Percentiles rank a stretch among this genome's conserved stretches.
phyloP scores from a whole-genome alignment of 64 coral and sea anemone genomes.

The Stylophora pistillata region DNA sequence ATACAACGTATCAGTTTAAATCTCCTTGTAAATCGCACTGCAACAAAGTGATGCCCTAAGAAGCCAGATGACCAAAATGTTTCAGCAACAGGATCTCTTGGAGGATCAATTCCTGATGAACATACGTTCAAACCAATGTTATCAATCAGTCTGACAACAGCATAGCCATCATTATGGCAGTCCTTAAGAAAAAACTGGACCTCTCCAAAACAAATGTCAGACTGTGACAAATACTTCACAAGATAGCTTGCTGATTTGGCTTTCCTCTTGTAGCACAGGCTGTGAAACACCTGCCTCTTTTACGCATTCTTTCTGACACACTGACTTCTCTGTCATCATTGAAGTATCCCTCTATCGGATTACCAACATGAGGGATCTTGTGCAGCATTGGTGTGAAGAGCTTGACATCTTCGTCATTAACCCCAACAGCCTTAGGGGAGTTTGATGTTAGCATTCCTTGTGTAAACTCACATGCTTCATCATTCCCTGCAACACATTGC shows the following conservation, averaged over 20 bases:
- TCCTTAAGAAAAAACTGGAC: slow-evolving; percentile 45
- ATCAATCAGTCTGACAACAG: slow-evolving; percentile 28
- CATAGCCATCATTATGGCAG: slow-evolving; percentile 48
- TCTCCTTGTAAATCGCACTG: slow-evolving; percentile 16
- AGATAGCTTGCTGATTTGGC: slow-evolving; percentile 48
- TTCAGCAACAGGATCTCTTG: too few species aligned
- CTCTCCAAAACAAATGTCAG: slow-evolving; percentile 34
- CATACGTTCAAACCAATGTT: slow-evolving; percentile 17
- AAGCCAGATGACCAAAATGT: too few species aligned
- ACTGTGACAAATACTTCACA: slow-evolving; percentile 4
- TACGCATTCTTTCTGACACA: slow-evolving; percentile 38
- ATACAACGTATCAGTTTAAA: slow-evolving; percentile 36
- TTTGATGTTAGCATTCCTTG: too few species aligned
- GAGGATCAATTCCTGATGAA: too few species aligned
- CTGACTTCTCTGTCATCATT: slow-evolving; percentile 21
- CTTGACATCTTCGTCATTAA: slow-evolving; percentile 45
- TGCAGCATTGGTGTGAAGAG: slow-evolving; percentile 35
- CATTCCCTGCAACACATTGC: slow-evolving; percentile 39
- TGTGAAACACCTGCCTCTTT: slow-evolving; percentile 41
- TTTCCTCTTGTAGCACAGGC: slow-evolving; percentile 17
- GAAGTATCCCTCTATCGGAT: slow-evolving; percentile 34
- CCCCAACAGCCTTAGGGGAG: slow-evolving; percentile 42
- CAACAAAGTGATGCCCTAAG: slow-evolving; percentile 39
- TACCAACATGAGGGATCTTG: slow-evolving; percentile 28
- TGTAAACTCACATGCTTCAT: slow-evolving; percentile 38